Base-by-base conservation (phyloP, 2,113 vertebrate species). In the Pheucticus melanocephalus region DNA sequence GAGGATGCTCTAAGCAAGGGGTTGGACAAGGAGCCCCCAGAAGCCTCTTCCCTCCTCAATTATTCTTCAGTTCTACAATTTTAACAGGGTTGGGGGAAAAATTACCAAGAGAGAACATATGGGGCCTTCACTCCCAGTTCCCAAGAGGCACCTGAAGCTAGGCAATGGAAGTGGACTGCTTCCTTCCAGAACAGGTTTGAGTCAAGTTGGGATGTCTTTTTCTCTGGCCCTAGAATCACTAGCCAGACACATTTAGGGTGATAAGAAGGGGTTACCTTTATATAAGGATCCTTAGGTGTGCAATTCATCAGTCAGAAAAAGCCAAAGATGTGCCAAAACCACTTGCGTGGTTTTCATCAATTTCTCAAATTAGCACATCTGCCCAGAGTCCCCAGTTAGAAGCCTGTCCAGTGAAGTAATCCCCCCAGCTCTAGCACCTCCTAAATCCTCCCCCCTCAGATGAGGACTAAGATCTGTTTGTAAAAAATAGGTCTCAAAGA, bases 321-420 rank as follows among this genome's bases (percentile, higher is more conserved):
- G 0, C 37, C 15, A 4, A 31, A 35, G 25, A 11, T 10, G 10
- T 2, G 2, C 45, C 35, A 61, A 61, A 39, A 18, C 12, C 7
- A 1, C 0, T 0, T 5, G 12, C 19, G 28, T 0, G 9, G 5
- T 60, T 70, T 20, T 15, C 25, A 42, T 8, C 10, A 20, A 19
- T 60, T 35, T 23, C 2, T 1, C 8, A 39, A 33, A 57, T 33
- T 8, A 42, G 24, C 17, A 21, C 45, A 11, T 8, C n/a, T 57
- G 51, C 21, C 28, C 6, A 13, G 64, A 68, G 23, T 11, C 8
- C 28, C n/a, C 51, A 57, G 2, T 14, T 33, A 33, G 13, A 39
- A 57, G 6, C 17, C 27, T 6, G 22, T 18, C 22, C 2, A 1
- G 14, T 14, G 18, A 68, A 68, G 27, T 22, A 48, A 33, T 48